Conservation (phyloP, 2,797 vertebrate species). For the Avahi laniger region DNA sequence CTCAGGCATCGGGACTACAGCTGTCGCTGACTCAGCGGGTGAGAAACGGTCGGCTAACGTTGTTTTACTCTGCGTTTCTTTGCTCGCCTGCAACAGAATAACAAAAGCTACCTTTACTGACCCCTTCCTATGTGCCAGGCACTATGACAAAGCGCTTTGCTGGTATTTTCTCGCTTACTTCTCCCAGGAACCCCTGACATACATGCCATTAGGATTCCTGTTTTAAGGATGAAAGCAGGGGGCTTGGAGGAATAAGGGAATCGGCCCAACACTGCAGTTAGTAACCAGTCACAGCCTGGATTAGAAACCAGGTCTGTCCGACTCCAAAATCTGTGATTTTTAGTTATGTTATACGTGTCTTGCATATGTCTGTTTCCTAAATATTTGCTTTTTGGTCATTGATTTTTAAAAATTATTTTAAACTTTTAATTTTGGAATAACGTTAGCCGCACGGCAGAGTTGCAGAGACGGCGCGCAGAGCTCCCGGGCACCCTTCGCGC, state of each 20-base stretch:
- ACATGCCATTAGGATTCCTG: background rate
- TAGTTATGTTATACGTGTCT: background rate
- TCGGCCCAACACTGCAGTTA: background rate
- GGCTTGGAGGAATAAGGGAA: background rate
- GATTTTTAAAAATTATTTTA: background rate
- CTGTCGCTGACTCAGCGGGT: background rate
- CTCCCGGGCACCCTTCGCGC: background rate
- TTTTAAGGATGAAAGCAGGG: background rate
- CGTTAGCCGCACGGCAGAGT: background rate
- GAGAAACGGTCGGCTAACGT: too few relatives aligned
- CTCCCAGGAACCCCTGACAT: background rate
- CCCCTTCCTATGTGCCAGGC: background rate
- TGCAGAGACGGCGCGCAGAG: background rate
- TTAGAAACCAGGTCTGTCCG: background rate
- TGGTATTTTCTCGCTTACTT: background rate
- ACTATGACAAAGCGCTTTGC: background rate
- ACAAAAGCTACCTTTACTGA: background rate
- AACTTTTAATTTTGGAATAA: background rate
- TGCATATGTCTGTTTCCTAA: background rate
- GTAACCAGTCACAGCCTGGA: background rate
- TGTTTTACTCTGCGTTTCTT: background rate
- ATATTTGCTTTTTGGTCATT: background rate
- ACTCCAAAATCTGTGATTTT: background rate
- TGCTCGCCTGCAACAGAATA: background rate
- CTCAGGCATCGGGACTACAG: background rate